Base-by-base conservation (phyloP, 2,797 vertebrate genomes). In the Acrocephalus scirpaceus region DNA sequence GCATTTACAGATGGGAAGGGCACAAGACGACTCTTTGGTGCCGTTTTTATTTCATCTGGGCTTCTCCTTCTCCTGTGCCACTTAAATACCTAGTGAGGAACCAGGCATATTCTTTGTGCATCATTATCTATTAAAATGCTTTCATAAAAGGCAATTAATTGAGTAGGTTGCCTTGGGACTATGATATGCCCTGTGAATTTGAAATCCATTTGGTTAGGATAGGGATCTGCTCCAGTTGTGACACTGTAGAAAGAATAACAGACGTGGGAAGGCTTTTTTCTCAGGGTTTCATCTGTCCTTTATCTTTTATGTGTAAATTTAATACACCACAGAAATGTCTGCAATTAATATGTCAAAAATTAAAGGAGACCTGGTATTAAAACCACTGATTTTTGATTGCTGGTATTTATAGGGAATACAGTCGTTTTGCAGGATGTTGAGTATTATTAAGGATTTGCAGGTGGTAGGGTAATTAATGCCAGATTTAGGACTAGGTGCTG, bases 1-100 rank as follows among this genome's bases (percentile, higher is more conserved):
- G 64, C 47, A 26, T 91, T 96, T 92, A 72, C 57, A 48, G 86
- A 30, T 93, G 93, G 94, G 90, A 95, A 95, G 93, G 96, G 96
- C 86, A n/a, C 56, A 86, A 71, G 79, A 30, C 1, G 62, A 95
- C 94, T 93, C 90, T 81, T 90, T 81, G 76, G 94, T 95, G 93
- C 73, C 6, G 0, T 75, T 93, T 90, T 77, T 94, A 75, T 93
- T 95, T 97, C 56, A 58, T 53, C 27, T 13, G 0, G 58, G 82
- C 40, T 90, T 92, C 51, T 77, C 53, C 62, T 94, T 80, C 44
- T 88, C 73, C 83, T 72, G 1, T 51, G 32, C 70, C 36, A 62
- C 38, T 95, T 93, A 86, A 95, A 75, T 77, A 78, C 12, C 18
- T 86, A 54, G 42, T 78, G 51, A 92, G 79, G 79, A 88, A 58